Conservation (phyloP, 1,140 invertebrate genomes). For the Harpegnathos saltator region DNA sequence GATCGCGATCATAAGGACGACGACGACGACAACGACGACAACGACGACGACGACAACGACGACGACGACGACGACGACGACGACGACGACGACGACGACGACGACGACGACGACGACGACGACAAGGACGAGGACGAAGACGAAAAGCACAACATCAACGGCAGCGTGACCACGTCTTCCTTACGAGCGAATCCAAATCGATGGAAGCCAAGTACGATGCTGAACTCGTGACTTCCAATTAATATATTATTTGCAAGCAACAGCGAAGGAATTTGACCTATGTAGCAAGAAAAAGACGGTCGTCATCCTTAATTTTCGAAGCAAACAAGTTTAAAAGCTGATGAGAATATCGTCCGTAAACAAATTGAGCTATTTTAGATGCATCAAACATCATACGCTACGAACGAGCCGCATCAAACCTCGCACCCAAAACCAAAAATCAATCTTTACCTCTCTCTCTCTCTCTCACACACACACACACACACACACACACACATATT, state of each 20-base stretch:
- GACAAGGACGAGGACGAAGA: no score
- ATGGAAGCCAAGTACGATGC: conserved; percentile 33
- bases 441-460: conserved; percentile 1
- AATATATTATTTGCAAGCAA: conserved; percentile 12
- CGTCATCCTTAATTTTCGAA: not conserved
- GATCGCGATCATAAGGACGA: not conserved
- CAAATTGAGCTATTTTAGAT: conserved; percentile 19
- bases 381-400: not conserved
- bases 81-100: conserved; percentile 27
- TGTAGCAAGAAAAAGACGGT: not conserved
- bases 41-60: conserved; percentile 30
- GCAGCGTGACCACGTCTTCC: conserved; percentile 55
- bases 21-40: conserved; percentile 26
- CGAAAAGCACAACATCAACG: conserved; percentile 1
- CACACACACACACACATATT: no score
- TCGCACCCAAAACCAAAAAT: conserved; percentile 16
- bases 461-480: not conserved
- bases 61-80: conserved; percentile 25
- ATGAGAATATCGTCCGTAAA: conserved; percentile 4
- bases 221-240: conserved; percentile 36
- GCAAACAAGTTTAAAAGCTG: conserved; percentile 13
- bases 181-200: conserved; percentile 17
- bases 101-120: conserved; percentile 29
- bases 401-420: not conserved
- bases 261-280: conserved; percentile 41